Base-by-base conservation (phyloP, 1,140 invertebrate genomes). In the Whitmania pigra region DNA sequence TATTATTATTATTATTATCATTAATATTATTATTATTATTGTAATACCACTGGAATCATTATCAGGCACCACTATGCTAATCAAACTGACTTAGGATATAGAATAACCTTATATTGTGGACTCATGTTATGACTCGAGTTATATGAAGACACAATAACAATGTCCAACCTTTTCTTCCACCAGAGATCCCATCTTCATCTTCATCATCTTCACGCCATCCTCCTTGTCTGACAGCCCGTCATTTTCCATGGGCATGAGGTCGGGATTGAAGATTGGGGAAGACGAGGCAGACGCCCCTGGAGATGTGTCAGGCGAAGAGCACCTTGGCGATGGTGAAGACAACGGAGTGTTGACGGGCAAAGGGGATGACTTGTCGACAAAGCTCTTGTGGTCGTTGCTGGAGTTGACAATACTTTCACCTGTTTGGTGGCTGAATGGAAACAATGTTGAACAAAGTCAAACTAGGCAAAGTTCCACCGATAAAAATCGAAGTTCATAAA, bases 121-220 rank as follows among this genome's bases (percentile, higher is more conserved):
- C n/a, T n/a, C 31, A 36, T 36, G 31, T n/a, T n/a, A n/a, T n/a
- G 31, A 36, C 31, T 36, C 31, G 6, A 36, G 31, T 36, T 6
- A 36, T 36, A 36, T 36, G 2, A 36, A 36, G 31, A 36, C 31
- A 36, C 2, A 2, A 36, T 3, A 36, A 36, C 31, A 36, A n/a
- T n/a, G n/a, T n/a, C n/a, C n/a, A 36, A 36, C 31, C 31, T 36
- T 36, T 36, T 36, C 31, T 36, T n/a, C 68, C 20, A n/a, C 22
- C 25, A 22, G 22, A 22, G n/a, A 31, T 17, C 18, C 68, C 18
- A 69, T 69, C 43, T 17, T 40, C 49, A 36, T 6, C 49, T 25
- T 43, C 68, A 69, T 40, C 22, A 69, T 40, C 49, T 18, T 25
- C 49, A 69, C 49, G 43, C 43, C 68, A 25, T 57, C 25, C 54